Percentiles rank a stretch among this genome's conserved stretches.
These are phyloP conservation scores for Ochlodes sylvanus DNA, from an alignment of 2,888 invertebrate species.

Conservation along the genomic window DNA sequence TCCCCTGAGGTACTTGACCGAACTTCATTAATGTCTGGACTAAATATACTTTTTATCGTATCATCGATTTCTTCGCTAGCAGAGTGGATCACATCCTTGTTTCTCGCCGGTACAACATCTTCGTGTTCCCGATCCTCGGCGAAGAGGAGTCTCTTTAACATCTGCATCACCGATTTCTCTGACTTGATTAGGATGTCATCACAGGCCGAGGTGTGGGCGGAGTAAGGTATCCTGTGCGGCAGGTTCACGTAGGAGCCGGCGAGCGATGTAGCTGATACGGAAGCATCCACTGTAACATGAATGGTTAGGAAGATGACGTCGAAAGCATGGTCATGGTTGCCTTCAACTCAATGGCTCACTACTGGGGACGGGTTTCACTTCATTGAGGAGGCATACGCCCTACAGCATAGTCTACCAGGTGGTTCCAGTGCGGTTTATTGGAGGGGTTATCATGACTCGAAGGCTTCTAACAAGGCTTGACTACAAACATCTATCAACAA, in stretches of 20 bases:
- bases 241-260: slow-evolving; percentile 58
- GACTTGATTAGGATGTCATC: not conserved
- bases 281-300: slow-evolving; percentile 46
- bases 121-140: not conserved
- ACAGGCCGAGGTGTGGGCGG: slow-evolving; percentile 42
- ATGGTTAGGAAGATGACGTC: too few species aligned
- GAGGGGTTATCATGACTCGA: too few species aligned
- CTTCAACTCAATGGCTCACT: too few species aligned
- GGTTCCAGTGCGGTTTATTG: too few species aligned
- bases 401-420: too few species aligned
- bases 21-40: not conserved
- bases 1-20: not conserved
- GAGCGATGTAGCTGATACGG: slow-evolving; percentile 57
- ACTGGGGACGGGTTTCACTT: too few species aligned
- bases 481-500: too few species aligned
- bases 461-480: too few species aligned
- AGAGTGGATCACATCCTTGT: not conserved
- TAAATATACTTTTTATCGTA: slow-evolving; percentile 7
- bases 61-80: slow-evolving; percentile 12
- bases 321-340: too few species aligned
- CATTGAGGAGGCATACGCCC: too few species aligned
- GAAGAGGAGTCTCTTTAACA: slow-evolving; percentile 9
- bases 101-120: not conserved
- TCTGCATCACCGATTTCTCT: not conserved
- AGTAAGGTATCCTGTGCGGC: slow-evolving; percentile 54